Evolutionary conservation across 2,797 vertebrate species (phyloP).

Genomic region (Lycodopsis pacificus): DNA sequence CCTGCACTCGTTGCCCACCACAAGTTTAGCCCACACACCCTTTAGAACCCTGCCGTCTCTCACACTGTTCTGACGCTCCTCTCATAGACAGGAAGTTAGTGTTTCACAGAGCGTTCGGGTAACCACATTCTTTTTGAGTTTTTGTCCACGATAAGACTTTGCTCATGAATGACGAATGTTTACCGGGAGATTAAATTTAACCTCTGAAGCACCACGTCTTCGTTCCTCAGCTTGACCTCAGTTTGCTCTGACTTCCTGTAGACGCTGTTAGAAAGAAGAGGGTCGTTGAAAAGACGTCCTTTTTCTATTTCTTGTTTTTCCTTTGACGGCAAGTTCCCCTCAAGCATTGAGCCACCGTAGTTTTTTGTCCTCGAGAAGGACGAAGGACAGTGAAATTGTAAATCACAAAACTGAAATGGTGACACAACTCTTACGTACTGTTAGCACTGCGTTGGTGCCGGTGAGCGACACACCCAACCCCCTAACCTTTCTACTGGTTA

Average conservation of each 20-base stretch:
- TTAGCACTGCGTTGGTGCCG: not conserved
- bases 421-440: not conserved
- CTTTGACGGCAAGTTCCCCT: slow-evolving; percentile 16
- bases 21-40: not conserved
- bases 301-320: slow-evolving; percentile 19
- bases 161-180: not conserved
- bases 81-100: not conserved
- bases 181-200: not conserved
- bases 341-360: not conserved
- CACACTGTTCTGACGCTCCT: not conserved
- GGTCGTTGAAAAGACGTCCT: not conserved
- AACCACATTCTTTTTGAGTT: not conserved
- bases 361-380: not conserved
- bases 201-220: not conserved
- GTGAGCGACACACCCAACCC: slow-evolving; percentile 11
- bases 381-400: not conserved
- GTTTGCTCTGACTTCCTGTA: slow-evolving; percentile 41
- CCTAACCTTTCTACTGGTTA: not conserved
- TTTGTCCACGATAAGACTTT: not conserved
- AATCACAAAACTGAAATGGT: not conserved
- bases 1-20: not conserved
- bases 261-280: not conserved
- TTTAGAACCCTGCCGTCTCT: not conserved
- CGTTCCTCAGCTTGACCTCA: slow-evolving; percentile 9
- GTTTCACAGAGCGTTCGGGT: not conserved